phyloP scores from a whole-genome alignment of 23 tunicate species.

The Ciona savignyi region DNA sequence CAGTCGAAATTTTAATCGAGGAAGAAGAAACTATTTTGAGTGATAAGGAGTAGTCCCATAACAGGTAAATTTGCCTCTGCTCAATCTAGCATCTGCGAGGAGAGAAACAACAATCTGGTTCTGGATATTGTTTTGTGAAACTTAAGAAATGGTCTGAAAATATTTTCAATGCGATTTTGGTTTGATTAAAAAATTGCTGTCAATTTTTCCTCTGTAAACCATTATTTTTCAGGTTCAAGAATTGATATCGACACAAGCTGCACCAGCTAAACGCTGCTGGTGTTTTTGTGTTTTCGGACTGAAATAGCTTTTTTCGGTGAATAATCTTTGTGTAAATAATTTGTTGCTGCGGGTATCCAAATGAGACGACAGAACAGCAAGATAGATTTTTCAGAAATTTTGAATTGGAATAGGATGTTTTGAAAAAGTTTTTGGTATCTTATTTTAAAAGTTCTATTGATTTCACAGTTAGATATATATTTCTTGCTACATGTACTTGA shows the following conservation, averaged over 20 bases:
- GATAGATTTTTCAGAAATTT: neutral
- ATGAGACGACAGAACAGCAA: neutral
- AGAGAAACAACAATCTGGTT: too few species aligned
- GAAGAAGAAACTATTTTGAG: constrained; percentile 76
- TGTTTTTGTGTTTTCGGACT: neutral
- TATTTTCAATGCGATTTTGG: too few species aligned
- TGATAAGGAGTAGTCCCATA: constrained; percentile 40
- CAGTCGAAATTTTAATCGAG: constrained; percentile 80
- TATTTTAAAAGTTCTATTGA: neutral
- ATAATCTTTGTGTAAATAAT: neutral
- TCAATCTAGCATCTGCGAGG: too few species aligned
- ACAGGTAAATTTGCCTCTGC: too few species aligned
- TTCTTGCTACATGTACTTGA: too few species aligned
- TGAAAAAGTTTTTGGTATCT: neutral
- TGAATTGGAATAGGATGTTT: neutral
- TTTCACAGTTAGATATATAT: too few species aligned
- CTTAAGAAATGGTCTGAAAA: too few species aligned
- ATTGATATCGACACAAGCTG: neutral
- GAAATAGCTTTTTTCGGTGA: neutral
- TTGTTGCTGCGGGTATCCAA: neutral
- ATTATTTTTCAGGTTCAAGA: neutral
- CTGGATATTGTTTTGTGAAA: too few species aligned
- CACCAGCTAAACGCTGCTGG: neutral
- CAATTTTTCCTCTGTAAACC: too few species aligned
- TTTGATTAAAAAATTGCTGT: too few species aligned